Conservation (phyloP, 2,113 vertebrate species). For the Gallinago undulata region DNA sequence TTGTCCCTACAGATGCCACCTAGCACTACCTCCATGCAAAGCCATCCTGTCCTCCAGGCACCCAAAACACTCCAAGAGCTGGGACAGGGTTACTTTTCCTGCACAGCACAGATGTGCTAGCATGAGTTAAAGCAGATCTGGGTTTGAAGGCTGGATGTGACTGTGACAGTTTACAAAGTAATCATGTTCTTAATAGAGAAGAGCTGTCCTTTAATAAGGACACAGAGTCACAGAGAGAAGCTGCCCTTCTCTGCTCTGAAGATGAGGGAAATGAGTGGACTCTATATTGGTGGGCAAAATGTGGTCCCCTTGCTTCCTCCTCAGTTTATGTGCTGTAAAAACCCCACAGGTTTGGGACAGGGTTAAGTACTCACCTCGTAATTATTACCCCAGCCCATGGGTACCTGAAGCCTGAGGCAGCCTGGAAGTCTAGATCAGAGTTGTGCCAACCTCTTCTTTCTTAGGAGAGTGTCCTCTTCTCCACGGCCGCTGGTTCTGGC, state of each 20-base stretch:
- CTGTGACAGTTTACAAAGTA: background rate
- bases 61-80: background rate
- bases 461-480: accelerated
- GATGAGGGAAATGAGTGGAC: background rate
- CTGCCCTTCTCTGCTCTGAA: background rate
- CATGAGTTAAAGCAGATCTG: background rate
- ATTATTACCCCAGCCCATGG: background rate
- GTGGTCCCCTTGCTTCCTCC: background rate
- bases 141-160: background rate
- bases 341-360: background rate
- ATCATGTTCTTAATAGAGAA: background rate
- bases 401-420: background rate
- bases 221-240: background rate
- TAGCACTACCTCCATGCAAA: background rate
- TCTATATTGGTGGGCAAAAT: background rate
- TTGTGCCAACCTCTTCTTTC: background rate
- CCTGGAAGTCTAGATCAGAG: background rate
- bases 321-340: background rate
- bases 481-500: accelerated
- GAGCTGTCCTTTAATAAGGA: background rate
- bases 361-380: background rate
- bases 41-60: background rate
- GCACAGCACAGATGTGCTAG: background rate
- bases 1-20: background rate
- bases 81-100: accelerated